phyloP scores from a whole-genome alignment of 2,797 vertebrate species.

The Melanogrammus aeglefinus region DNA sequence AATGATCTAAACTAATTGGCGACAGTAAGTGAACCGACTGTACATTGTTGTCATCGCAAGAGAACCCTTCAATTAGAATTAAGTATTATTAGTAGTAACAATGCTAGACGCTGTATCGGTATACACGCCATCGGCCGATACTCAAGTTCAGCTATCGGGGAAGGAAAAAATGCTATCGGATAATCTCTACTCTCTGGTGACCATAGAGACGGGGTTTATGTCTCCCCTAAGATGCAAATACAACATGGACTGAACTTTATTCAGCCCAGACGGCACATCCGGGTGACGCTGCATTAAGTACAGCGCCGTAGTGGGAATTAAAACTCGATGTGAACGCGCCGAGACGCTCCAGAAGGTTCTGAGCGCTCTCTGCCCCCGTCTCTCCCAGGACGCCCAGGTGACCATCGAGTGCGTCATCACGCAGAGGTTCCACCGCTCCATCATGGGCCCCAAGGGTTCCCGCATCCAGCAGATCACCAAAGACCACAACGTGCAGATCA shows the following conservation, averaged over 20 bases:
- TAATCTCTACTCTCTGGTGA: no score
- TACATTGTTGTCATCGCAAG: no score
- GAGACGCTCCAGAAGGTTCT: not conserved
- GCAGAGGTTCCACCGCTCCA: conserved; percentile 94
- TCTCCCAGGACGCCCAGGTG: conserved; percentile 91
- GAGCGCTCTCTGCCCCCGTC: not conserved
- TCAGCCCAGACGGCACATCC: not conserved
- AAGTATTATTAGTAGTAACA: no score
- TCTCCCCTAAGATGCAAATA: not conserved
- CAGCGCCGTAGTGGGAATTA: not conserved
- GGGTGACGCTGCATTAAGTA: not conserved
- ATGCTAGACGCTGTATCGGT: no score
- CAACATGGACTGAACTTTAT: not conserved
- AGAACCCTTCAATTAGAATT: no score
- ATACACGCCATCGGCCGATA: no score
- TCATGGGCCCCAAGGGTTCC: conserved; percentile 97
- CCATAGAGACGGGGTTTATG: not conserved
- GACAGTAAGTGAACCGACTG: no score
- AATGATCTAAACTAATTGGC: no score
- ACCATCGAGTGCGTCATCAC: conserved; percentile 90
- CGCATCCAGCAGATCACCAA: conserved; percentile 96
- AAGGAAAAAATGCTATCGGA: no score
- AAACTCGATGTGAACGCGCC: not conserved
- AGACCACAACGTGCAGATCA: conserved; percentile 92
- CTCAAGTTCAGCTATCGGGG: no score